A percentile compares a stretch with the other conserved stretches of the same genome.
These are phyloP conservation scores for Gephyroberyx darwinii DNA, from an alignment of 2,797 vertebrate species.

Conservation along the genomic window DNA sequence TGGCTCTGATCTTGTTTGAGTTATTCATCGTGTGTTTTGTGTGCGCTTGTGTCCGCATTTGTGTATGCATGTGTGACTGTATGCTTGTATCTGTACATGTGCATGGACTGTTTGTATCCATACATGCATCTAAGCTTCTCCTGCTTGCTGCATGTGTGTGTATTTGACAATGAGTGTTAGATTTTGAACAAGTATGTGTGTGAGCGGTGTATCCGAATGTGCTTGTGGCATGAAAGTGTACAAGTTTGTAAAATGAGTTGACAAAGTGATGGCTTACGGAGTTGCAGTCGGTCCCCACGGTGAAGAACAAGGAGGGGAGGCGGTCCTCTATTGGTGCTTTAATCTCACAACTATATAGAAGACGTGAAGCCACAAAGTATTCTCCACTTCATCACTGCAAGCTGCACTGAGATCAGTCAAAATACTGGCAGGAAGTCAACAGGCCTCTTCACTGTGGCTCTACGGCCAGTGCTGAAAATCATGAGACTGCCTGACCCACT, in stretches of 20 bases:
- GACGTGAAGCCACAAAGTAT: constrained; percentile 12
- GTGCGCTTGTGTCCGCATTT: constrained; percentile 24
- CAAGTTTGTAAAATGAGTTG: constrained; percentile 59
- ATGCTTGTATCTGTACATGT: constrained; percentile 50
- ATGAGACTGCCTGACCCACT: constrained; percentile 12
- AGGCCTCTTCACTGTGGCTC: constrained; percentile 32
- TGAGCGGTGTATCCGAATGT: constrained; percentile 45
- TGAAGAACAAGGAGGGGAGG: constrained; percentile 17
- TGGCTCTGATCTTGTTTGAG: constrained; percentile 42
- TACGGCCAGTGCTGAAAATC: constrained; percentile 22
- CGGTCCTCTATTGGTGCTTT: constrained; percentile 30
- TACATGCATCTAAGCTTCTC: constrained; percentile 39
- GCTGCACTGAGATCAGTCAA: constrained; percentile 37
- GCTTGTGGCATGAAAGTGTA: constrained; percentile 54
- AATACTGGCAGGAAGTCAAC: constrained; percentile 17
- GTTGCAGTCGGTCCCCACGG: constrained; percentile 14
- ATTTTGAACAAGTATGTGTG: constrained; percentile 2
- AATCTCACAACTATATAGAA: constrained; percentile 23
- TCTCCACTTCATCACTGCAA: constrained; percentile 64
- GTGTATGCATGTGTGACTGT: constrained; percentile 44
- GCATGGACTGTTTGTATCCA: constrained; percentile 54
- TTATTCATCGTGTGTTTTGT: constrained; percentile 24
- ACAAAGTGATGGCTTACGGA: constrained; percentile 66
- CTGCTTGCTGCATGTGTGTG: constrained; percentile 30
- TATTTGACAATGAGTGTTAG: constrained; percentile 20